A percentile compares a stretch with the other conserved stretches of the same genome.
Evolutionary conservation across 30 jellyfish, hydroid and myxozoan species (phyloP).

Genomic region (Sanderia malayensis): DNA sequence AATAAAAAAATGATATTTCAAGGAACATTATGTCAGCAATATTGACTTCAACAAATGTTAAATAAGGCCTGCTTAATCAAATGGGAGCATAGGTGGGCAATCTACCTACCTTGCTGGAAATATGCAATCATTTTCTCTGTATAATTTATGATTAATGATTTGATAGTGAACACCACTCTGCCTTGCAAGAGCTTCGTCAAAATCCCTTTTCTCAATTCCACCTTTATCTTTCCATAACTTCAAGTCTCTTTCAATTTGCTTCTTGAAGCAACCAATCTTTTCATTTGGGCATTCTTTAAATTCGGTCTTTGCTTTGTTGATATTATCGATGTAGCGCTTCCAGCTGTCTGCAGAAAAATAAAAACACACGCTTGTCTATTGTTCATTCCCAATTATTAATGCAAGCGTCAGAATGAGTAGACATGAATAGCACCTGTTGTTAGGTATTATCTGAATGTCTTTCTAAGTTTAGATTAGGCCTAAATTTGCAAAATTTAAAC

Average conservation of each 20-base stretch:
- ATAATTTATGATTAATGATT: slow-evolving; percentile 69
- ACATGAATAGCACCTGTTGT: neutral
- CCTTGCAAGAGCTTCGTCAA: slow-evolving; percentile 50
- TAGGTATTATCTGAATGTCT: neutral
- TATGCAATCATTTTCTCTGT: slow-evolving; percentile 69
- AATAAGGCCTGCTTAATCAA: no score
- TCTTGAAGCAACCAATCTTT: slow-evolving; percentile 51
- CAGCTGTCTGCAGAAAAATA: slow-evolving; percentile 44
- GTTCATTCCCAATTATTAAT: neutral
- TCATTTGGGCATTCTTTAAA: slow-evolving; percentile 66
- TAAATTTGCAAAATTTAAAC: neutral
- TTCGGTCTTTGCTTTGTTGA: slow-evolving; percentile 48
- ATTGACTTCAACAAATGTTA: no score
- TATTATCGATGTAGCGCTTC: slow-evolving; percentile 41
- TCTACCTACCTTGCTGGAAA: slow-evolving; percentile 80
- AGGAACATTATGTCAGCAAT: no score
- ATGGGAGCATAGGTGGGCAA: no score
- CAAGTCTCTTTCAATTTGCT: slow-evolving; percentile 70
- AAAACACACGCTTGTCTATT: neutral
- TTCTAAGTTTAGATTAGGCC: neutral
- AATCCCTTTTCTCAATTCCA: slow-evolving; percentile 62
- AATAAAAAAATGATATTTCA: no score
- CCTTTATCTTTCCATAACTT: slow-evolving; percentile 74
- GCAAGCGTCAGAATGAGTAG: neutral
- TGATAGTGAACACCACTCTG: slow-evolving; percentile 80